Conservation (phyloP, 2,797 vertebrate species). For the Sternarchorhynchus goeldii region DNA sequence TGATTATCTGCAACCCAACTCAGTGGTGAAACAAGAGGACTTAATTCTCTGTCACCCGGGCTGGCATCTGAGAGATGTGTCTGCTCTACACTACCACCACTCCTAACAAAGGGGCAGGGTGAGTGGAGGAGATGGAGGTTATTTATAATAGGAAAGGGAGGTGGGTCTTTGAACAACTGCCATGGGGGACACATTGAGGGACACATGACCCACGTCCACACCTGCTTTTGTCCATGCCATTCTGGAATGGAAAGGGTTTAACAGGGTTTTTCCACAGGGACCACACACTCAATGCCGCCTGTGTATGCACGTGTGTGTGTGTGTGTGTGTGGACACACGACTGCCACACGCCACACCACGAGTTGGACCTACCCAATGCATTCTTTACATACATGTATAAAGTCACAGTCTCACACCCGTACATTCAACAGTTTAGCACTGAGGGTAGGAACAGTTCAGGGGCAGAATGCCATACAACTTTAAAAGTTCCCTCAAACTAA, state of each 20-base stretch:
- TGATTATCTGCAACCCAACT: slow-evolving; percentile 60
- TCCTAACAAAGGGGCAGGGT: slow-evolving; percentile 55
- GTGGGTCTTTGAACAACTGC: slow-evolving; percentile 55
- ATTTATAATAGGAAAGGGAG: slow-evolving; percentile 57
- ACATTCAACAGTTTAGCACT: slow-evolving; percentile 37
- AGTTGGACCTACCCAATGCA: slow-evolving; percentile 29
- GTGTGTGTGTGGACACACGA: slow-evolving; percentile 52
- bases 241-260: slow-evolving; percentile 55
- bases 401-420: slow-evolving; percentile 26
- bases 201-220: slow-evolving; percentile 57
- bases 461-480: background rate
- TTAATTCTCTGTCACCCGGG: slow-evolving; percentile 60
- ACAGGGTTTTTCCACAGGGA: slow-evolving; percentile 52
- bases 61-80: slow-evolving; percentile 57
- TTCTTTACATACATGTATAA: slow-evolving; percentile 43
- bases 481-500: background rate
- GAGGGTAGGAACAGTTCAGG: slow-evolving; percentile 8
- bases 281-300: slow-evolving; percentile 42
- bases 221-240: slow-evolving; percentile 60
- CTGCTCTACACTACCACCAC: slow-evolving; percentile 48
- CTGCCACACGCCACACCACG: slow-evolving; percentile 54
- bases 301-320: background rate
- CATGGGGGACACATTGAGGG: slow-evolving; percentile 41
- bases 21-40: slow-evolving; percentile 59
- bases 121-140: slow-evolving; percentile 44